Evolutionary conservation across 2,888 invertebrate species (phyloP), one percentile per base, ranked within the genome.

Genomic region (Volucella inanis): DNA sequence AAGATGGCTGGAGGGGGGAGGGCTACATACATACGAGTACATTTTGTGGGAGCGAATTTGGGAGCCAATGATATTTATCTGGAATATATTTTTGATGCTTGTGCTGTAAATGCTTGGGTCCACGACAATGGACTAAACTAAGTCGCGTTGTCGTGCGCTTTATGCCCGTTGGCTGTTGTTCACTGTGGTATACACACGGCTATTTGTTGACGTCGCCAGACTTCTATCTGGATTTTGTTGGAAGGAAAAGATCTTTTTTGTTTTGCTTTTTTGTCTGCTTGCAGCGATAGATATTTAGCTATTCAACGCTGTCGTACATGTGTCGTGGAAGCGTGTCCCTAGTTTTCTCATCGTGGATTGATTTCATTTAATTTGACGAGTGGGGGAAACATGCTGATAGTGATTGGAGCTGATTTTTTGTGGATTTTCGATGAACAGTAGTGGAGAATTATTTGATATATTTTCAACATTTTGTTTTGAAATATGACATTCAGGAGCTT

Each of bases 281-380:
- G 72, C 83, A 85, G 81, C 85, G 81, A 81, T 81, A 81, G 85
- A 81, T 85, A 85, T 85, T 85, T 85, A 85, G 85, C 85, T 81
- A 85, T 85, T 85, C 85, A 77, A 85, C 85, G 85, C 85, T 85
- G 85, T 85, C 62, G 81, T 85, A 85, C 85, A 85, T 85, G 85
- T 85, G 85, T 85, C 72, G 85, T 85, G 76, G 85, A 81, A 85
- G 85, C 85, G 85, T 85, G 85, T 85, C 81, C 43, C 81, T 85
- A 80, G 85, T 85, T 81, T 72, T 77, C 85, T 31, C 85, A 85
- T 85, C 76, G 72, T 81, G 76, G 81, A 85, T 85, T 81, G 85
- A 85, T 85, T 85, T 85, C 67, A 76, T 85, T 85, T 80, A 77
- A 85, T 72, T 85, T 57, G 49, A 57, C 18, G 45, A 18, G 45